phyloP scores from a whole-genome alignment of 2,797 vertebrate genomes.

The Acridotheres tristis region DNA sequence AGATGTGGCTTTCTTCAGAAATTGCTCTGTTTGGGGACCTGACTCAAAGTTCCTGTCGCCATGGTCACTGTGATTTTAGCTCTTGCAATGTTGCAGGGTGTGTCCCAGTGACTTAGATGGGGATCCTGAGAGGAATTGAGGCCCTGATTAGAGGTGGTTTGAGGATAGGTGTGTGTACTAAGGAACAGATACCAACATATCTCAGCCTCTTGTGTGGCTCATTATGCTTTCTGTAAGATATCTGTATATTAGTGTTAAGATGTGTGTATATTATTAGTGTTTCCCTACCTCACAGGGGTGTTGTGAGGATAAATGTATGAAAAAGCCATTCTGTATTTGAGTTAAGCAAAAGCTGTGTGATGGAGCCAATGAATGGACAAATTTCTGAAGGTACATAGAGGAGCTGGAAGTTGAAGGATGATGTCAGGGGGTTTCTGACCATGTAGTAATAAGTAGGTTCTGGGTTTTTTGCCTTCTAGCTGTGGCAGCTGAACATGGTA shows the following conservation, averaged over 20 bases:
- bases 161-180: not conserved
- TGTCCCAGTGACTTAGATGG: not conserved
- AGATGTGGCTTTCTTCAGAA: not conserved
- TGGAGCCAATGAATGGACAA: not conserved
- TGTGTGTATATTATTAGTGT: not conserved
- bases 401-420: not conserved
- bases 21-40: not conserved
- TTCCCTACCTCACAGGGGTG: slow-evolving; percentile 57
- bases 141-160: not conserved
- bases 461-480: not conserved
- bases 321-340: not conserved
- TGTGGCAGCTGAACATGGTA: not conserved
- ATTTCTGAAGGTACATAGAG: not conserved
- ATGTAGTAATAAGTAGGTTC: not conserved
- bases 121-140: not conserved
- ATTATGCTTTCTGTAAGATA: slow-evolving; percentile 2
- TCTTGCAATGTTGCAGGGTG: not conserved
- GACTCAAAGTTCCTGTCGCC: not conserved
- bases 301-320: slow-evolving; percentile 41
- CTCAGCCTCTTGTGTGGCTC: not conserved
- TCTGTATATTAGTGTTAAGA: not conserved
- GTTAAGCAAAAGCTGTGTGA: not conserved
- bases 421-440: not conserved
- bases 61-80: not conserved
- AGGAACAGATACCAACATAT: not conserved